These are phyloP conservation scores for Synaphobranchus kaupii DNA, from an alignment of 2,797 vertebrate species.

Conservation along the genomic window DNA sequence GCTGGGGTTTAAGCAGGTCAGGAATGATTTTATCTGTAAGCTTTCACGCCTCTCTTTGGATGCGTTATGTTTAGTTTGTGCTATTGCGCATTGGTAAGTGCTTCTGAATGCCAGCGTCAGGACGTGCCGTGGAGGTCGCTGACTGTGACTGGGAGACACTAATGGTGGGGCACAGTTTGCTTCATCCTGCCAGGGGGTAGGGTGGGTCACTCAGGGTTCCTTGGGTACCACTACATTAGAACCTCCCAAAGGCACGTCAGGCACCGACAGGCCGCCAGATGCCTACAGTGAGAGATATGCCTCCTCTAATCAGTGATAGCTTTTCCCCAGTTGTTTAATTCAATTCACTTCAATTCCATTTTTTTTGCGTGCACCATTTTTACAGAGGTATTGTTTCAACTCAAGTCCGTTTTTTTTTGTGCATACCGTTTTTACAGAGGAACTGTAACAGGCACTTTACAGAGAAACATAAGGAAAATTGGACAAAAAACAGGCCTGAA, in stretches of 20 bases:
- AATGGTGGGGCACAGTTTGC: neutral
- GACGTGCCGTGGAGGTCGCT: neutral
- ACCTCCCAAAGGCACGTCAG: neutral
- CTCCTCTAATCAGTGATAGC: neutral
- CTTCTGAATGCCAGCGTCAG: neutral
- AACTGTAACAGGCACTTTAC: no score
- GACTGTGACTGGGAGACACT: neutral
- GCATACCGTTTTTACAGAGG: no score
- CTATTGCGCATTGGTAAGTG: neutral
- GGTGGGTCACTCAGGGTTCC: neutral
- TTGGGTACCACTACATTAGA: neutral
- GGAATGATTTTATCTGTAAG: neutral
- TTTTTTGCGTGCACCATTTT: no score
- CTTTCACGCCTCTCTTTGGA: neutral
- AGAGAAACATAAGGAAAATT: no score
- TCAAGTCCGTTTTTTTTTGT: no score
- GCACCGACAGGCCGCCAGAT: neutral
- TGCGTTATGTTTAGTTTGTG: conserved; percentile 1
- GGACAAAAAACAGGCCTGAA: no score
- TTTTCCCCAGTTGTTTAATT: no score
- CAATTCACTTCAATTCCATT: no score
- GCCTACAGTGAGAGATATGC: neutral
- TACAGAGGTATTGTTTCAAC: no score
- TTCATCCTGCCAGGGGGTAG: neutral
- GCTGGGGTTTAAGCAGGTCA: neutral